Percentiles rank a stretch among this genome's conserved stretches.
These are phyloP conservation scores for Procambarus virginalis DNA, from an alignment of 1,140 invertebrate species.

Conservation along the genomic window DNA sequence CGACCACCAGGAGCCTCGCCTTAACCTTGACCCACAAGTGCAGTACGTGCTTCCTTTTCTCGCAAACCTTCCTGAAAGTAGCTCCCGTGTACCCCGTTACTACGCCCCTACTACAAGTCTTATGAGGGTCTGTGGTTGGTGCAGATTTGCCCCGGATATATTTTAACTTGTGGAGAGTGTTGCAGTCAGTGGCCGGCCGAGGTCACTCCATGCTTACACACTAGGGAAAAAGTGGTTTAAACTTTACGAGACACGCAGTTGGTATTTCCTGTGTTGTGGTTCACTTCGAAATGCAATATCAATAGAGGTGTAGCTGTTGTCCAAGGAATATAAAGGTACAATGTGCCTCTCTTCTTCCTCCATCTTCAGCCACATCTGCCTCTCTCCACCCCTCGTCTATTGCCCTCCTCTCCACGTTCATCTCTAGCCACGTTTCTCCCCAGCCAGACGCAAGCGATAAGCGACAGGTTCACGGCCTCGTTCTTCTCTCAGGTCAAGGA, in stretches of 20 bases:
- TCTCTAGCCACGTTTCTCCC: not conserved
- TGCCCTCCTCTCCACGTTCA: no score
- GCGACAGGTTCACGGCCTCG: not conserved
- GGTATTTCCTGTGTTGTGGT: not conserved
- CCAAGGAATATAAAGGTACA: not conserved
- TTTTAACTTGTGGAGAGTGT: not conserved
- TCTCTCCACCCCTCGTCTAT: not conserved
- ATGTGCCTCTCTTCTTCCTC: not conserved
- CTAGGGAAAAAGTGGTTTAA: slow-evolving; percentile 10
- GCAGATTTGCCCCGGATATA: not conserved
- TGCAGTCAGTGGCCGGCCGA: not conserved
- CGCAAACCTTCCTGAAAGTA: not conserved
- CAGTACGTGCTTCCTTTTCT: not conserved
- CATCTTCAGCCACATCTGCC: no score
- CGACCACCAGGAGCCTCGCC: not conserved
- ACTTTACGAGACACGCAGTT: not conserved
- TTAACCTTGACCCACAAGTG: not conserved
- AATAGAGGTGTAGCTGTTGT: not conserved
- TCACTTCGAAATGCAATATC: not conserved
- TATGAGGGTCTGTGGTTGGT: not conserved
- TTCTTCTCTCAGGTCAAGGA: not conserved
- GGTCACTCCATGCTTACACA: not conserved
- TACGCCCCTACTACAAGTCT: not conserved
- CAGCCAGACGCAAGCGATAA: not conserved
- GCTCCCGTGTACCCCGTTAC: not conserved